Base-by-base conservation (phyloP, 2,113 vertebrate genomes). In the Ardeotis arabs region DNA sequence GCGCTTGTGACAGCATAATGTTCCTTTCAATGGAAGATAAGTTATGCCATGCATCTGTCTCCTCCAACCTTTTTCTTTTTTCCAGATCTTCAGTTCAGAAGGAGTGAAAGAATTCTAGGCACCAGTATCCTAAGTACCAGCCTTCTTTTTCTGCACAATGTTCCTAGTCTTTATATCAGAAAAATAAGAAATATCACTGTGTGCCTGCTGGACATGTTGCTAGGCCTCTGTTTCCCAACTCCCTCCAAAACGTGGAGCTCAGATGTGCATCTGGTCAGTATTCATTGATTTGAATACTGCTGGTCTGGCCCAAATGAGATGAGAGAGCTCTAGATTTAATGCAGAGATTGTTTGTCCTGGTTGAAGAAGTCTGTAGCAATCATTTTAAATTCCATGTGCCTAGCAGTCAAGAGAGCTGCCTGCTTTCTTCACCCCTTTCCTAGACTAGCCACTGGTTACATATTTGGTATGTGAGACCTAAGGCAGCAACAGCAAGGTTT, bases 71-170 rank as follows among this genome's bases (percentile, higher is more conserved):
- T 28, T 25, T 27, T 53, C 28, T 28, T 47, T 66, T 53, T 52
- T 60, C 31, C 9, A 49, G 1, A 4, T 35, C 39, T 66, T 70
- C 16, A 49, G 11, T 77, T 53, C 9, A 70, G 22, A 50, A 5
- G 2, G 3, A 87, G 41, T 12, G 6, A 81, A 91, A 47, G 5
- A 50, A 45, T 67, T 66, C 6, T 53, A 67, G 68, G 19, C 19
- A 58, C 10, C 1, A 4, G 0, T 13, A 47, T 17, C 14, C 4
- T 47, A 73, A 73, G 1, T 5, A 44, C 20, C 20, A 60, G 3
- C 8, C 10, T 44, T 68, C 24, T 78, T 81, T 70, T 39, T 59
- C 0, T 0, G 4, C 8, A 56, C 5, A 7, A 4, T 25, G 2
- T 35, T 72, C 19, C 13, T n/a, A 15, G 12, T 62, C 3, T 62